Evolutionary conservation across 1,140 invertebrate species (phyloP).

Genomic region (Tenebrio molitor): DNA sequence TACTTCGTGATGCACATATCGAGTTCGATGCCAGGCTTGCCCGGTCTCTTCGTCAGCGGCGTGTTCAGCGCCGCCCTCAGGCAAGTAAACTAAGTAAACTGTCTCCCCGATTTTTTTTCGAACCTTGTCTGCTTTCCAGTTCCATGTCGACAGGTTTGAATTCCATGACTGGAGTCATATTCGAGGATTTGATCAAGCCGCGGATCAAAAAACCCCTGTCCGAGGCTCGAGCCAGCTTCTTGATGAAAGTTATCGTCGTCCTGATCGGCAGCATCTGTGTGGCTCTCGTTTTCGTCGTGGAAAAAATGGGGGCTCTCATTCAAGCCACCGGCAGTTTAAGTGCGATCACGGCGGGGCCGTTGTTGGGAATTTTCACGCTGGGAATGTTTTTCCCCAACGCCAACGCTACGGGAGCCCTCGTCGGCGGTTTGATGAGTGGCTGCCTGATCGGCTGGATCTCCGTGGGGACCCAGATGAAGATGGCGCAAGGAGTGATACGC

Average conservation of each 20-base stretch:
- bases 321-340: slow-evolving; percentile 77
- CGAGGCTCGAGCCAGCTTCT: slow-evolving; percentile 73
- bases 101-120: too few species aligned
- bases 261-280: slow-evolving; percentile 75
- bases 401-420: slow-evolving; percentile 80
- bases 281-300: slow-evolving; percentile 77
- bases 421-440: slow-evolving; percentile 79
- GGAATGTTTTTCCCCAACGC: slow-evolving; percentile 83
- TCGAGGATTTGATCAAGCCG: slow-evolving; percentile 83
- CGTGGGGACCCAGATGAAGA: slow-evolving; percentile 83
- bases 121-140: too few species aligned
- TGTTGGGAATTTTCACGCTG: slow-evolving; percentile 82
- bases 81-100: too few species aligned
- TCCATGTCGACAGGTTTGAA: slow-evolving; percentile 86
- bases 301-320: slow-evolving; percentile 77
- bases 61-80: slow-evolving; percentile 79
- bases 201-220: slow-evolving; percentile 71
- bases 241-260: slow-evolving; percentile 80
- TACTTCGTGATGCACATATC: slow-evolving; percentile 77
- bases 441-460: slow-evolving; percentile 86
- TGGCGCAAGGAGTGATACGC: slow-evolving; percentile 74
- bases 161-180: slow-evolving; percentile 85
- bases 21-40: slow-evolving; percentile 70
- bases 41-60: slow-evolving; percentile 78
- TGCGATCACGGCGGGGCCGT: slow-evolving; percentile 80